Conservation (phyloP, 2,113 vertebrate species). For the Zeus faber region DNA sequence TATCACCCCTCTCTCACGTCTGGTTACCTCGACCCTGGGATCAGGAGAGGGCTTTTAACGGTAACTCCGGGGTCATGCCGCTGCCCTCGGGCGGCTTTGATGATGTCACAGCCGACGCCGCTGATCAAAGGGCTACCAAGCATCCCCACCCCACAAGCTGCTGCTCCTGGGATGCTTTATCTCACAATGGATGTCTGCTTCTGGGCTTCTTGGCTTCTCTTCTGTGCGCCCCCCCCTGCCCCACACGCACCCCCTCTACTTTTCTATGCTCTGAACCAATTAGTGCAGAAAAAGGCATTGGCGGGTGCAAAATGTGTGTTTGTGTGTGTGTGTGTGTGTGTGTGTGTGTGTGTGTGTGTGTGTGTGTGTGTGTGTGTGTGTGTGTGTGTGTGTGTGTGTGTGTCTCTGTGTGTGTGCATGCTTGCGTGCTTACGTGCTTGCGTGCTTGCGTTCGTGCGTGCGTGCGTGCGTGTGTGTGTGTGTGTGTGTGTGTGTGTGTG, state of each 20-base stretch:
- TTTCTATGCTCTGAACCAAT: no score
- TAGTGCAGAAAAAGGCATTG: no score
- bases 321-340: conserved; percentile 8
- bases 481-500: conserved; percentile 2
- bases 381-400: conserved; percentile 2
- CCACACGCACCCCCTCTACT: no score
- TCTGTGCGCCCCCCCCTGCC: no score
- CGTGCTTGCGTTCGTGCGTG: no score
- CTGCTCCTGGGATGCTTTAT: neutral
- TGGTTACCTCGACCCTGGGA: neutral
- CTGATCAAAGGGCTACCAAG: conserved; percentile 43
- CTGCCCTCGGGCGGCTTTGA: conserved; percentile 22
- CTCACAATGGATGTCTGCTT: neutral
- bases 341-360: neutral
- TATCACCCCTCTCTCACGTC: conserved; percentile 7
- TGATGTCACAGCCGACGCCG: conserved; percentile 13
- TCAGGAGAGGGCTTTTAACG: conserved; percentile 11
- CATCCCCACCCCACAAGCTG: conserved; percentile 22
- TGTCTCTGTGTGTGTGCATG: neutral
- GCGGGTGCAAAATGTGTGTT: no score
- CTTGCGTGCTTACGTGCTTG: neutral
- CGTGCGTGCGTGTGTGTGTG: no score
- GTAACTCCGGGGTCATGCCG: conserved; percentile 5
- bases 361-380: neutral
- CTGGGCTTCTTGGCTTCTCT: no score